These are phyloP conservation scores for Embidobia sp. DNA, from an alignment of 2,888 invertebrate species.

Conservation along the genomic window DNA sequence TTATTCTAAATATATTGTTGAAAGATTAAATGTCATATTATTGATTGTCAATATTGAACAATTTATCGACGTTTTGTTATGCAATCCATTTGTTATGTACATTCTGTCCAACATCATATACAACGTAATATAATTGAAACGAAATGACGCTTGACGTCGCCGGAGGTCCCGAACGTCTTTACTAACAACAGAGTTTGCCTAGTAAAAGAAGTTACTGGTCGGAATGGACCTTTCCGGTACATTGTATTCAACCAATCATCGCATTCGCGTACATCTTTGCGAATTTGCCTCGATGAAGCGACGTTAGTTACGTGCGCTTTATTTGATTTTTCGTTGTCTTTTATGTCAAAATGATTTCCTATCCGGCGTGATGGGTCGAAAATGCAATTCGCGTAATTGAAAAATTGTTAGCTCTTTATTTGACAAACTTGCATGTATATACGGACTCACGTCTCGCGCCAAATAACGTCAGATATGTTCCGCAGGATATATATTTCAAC, in stretches of 20 bases:
- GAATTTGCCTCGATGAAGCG: constrained; percentile 36
- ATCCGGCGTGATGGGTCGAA: constrained; percentile 13
- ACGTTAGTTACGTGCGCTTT: constrained; percentile 31
- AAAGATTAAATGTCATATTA: too few species aligned
- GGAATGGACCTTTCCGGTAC: constrained; percentile 54
- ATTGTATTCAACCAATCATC: constrained; percentile 56
- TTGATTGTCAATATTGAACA: too few species aligned
- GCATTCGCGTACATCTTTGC: constrained; percentile 44
- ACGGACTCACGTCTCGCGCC: background rate
- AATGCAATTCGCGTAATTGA: constrained; percentile 54
- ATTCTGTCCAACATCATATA: background rate
- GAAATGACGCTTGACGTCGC: constrained; percentile 66
- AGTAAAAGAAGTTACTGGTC: constrained; percentile 69
- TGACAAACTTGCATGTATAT: constrained; percentile 23
- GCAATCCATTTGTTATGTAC: too few species aligned
- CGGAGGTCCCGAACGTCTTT: constrained; percentile 73
- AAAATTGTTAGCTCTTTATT: constrained; percentile 35
- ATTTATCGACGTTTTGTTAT: too few species aligned
- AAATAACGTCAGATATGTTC: constrained; percentile 13
- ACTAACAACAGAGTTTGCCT: constrained; percentile 60
- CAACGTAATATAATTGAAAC: constrained; percentile 27
- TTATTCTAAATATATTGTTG: too few species aligned
- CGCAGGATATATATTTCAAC: constrained; percentile 30
- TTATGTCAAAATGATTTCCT: constrained; percentile 38
- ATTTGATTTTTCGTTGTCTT: constrained; percentile 52